Conservation (phyloP, 2,888 invertebrate genomes). For the Microctonus hyperodae region DNA sequence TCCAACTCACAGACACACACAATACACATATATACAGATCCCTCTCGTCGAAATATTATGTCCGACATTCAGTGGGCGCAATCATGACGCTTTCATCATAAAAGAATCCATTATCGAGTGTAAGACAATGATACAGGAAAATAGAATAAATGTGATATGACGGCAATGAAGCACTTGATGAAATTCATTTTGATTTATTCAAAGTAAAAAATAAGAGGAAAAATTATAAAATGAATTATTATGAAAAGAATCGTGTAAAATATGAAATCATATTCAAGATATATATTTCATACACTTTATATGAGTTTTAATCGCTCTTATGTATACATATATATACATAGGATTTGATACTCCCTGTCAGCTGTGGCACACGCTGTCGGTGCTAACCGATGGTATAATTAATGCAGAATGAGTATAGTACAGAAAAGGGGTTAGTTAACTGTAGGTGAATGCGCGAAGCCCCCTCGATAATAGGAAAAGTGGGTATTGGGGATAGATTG, state of each 20-base stretch:
- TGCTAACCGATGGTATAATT: slow-evolving; percentile 15
- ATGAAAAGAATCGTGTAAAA: no score
- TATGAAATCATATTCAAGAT: no score
- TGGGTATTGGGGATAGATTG: slow-evolving; percentile 22
- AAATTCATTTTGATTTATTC: neutral
- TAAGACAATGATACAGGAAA: slow-evolving; percentile 20
- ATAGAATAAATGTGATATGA: neutral
- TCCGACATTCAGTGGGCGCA: slow-evolving; percentile 7
- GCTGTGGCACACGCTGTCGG: neutral
- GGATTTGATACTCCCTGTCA: neutral
- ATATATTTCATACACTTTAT: no score
- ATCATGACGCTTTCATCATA: slow-evolving; percentile 21
- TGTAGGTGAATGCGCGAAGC: neutral
- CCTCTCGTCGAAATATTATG: slow-evolving; percentile 12
- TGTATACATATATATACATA: no score
- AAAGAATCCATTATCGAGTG: slow-evolving; percentile 25
- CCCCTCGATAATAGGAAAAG: slow-evolving; percentile 24
- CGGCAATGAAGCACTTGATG: neutral
- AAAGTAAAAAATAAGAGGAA: neutral
- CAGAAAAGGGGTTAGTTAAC: slow-evolving; percentile 12
- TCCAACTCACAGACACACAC: neutral
- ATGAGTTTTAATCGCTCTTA: neutral
- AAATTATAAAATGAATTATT: neutral
- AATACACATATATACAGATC: neutral
- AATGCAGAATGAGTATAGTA: slow-evolving; percentile 16